Percentiles rank a stretch among this genome's conserved stretches.
Conservation (phyloP, 2,888 invertebrate genomes). For the Agonopterix alstromeriana region DNA sequence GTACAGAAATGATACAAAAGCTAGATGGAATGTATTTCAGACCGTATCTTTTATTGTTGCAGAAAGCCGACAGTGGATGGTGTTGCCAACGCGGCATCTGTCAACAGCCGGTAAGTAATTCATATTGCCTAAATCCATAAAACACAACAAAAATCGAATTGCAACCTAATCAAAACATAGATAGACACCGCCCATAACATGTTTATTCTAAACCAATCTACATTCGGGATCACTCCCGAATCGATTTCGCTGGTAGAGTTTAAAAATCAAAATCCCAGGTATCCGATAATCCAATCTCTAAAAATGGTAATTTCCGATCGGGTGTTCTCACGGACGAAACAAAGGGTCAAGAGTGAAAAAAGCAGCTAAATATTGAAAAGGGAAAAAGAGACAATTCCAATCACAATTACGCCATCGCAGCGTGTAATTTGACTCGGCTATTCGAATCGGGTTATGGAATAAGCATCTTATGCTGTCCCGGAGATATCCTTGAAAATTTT, state of each 20-base stretch:
- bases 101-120: constrained; percentile 89
- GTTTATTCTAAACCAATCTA: constrained; percentile 50
- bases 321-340: constrained; percentile 67
- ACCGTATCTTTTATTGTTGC: constrained; percentile 47
- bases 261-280: constrained; percentile 41
- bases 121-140: background rate
- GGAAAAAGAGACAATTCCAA: constrained; percentile 60
- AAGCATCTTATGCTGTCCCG: constrained; percentile 21
- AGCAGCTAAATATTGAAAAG: constrained; percentile 37
- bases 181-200: constrained; percentile 47
- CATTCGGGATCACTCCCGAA: constrained; percentile 35
- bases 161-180: constrained; percentile 8
- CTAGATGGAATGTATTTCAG: too few species aligned
- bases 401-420: constrained; percentile 54
- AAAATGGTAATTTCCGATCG: constrained; percentile 70
- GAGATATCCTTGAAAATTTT: constrained; percentile 16
- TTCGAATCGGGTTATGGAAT: constrained; percentile 29
- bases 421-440: constrained; percentile 13
- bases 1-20: too few species aligned
- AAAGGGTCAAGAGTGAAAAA: constrained; percentile 58
- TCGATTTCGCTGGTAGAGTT: constrained; percentile 43
- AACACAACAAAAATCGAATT: background rate
- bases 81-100: constrained; percentile 88
- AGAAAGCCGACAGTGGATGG: constrained; percentile 93
- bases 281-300: constrained; percentile 65